Evolutionary conservation across 1,140 invertebrate genomes (phyloP).

Genomic region (Eurosta solidaginis): DNA sequence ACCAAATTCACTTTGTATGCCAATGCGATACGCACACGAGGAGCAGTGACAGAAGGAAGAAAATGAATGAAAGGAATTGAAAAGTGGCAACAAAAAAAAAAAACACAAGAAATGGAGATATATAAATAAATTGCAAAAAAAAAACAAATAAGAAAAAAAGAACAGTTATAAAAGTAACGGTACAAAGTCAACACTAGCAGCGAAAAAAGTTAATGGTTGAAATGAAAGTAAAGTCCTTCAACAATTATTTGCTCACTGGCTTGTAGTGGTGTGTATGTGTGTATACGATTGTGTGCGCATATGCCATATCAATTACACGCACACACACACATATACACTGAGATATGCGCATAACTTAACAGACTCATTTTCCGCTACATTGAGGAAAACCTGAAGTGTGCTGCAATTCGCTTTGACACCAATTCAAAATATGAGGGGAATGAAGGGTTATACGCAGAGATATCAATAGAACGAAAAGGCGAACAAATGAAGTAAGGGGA

Average conservation of each 20-base stretch:
- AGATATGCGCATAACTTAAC: neutral
- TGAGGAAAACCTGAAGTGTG: conserved; percentile 5
- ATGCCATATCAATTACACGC: neutral
- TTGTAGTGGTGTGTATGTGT: neutral
- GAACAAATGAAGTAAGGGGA: neutral
- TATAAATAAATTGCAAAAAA: too few relatives aligned
- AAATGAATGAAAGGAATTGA: too few relatives aligned
- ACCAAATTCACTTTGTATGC: neutral
- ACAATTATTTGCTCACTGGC: too few relatives aligned
- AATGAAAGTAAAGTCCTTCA: conserved; percentile 6
- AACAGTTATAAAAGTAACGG: neutral
- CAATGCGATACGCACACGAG: too few relatives aligned
- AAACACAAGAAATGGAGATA: too few relatives aligned
- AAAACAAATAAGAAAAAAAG: neutral
- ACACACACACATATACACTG: neutral
- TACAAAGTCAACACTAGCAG: neutral
- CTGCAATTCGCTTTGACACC: conserved; percentile 1
- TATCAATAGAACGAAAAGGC: neutral
- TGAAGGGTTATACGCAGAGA: neutral
- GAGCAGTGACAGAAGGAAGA: too few relatives aligned
- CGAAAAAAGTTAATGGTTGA: neutral
- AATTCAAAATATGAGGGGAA: neutral
- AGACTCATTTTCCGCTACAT: conserved; percentile 8
- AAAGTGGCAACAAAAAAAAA: too few relatives aligned
- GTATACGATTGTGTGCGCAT: neutral